Conservation (phyloP, 2,888 invertebrate genomes). For the Cheilosia grossa region DNA sequence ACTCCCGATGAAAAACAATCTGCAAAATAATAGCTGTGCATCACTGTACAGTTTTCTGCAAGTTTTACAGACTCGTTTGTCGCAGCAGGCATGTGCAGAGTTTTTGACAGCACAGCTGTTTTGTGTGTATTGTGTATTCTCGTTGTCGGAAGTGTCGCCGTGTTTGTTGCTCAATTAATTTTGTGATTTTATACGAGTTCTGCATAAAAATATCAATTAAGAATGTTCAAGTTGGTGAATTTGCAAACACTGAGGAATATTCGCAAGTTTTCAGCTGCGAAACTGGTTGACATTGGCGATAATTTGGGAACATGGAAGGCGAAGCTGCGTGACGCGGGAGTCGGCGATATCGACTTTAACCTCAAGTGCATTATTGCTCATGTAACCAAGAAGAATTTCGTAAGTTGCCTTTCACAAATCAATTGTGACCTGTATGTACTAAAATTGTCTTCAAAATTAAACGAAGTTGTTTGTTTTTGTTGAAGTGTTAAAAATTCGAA, state of each 20-base stretch:
- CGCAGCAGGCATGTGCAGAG: constrained; percentile 1
- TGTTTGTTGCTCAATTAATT: background rate
- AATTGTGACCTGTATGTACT: background rate
- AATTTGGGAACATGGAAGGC: constrained; percentile 82
- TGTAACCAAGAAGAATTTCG: constrained; percentile 84
- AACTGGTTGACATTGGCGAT: constrained; percentile 33
- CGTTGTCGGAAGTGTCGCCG: background rate
- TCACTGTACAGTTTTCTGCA: constrained; percentile 18
- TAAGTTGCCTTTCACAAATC: constrained; percentile 78
- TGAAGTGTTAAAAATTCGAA: background rate
- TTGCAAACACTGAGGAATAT: constrained; percentile 25
- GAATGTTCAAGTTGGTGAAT: constrained; percentile 62
- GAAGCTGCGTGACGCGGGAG: constrained; percentile 83
- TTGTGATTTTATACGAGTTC: background rate
- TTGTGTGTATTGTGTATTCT: constrained; percentile 32
- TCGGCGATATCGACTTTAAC: constrained; percentile 85
- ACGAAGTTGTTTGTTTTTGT: background rate
- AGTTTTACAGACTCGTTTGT: background rate
- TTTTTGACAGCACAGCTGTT: constrained; percentile 54
- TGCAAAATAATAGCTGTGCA: background rate
- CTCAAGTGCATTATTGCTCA: constrained; percentile 85
- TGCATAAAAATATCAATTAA: background rate
- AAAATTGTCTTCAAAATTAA: background rate
- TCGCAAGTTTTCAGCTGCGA: constrained; percentile 35
- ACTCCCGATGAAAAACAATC: background rate